Base-by-base conservation (phyloP, 2,797 vertebrate genomes). In the Lepilemur septentrionalis region DNA sequence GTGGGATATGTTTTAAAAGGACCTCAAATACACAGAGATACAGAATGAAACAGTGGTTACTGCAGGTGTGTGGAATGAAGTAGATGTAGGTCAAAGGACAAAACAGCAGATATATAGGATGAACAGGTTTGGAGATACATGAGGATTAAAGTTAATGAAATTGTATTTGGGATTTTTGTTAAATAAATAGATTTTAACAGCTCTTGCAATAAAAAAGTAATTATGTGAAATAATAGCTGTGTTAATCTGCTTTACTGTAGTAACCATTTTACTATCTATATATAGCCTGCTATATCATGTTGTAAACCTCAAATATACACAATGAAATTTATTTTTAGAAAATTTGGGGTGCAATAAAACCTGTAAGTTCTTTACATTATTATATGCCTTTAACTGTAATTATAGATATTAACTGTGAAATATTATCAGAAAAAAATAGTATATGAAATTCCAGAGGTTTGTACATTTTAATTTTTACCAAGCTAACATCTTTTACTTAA, bases 401-500 rank as follows among this genome's bases (percentile, higher is more conserved):
- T 81, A 5, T 69, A 91, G n/a, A 9, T 92, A 22, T 92, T 81
- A 85, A 67, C 30, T 93, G 11, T 89, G 75, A 85, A 90, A 90
- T 57, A 18, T 63, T 81, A 22, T 59, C 7, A 55, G 38, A 48
- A 81, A 85, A 85, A 83, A 84, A 46, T 23, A 59, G 28, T 41
- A 12, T 92, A 38, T 35, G 32, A 67, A 43, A 83, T 79, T 85
- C 43, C 28, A 79, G 78, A 86, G 43, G 8, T 78, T 89, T 93
- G 12, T 65, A 8, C 82, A 15, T 89, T 92, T 91, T 35, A 35
- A 11, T 80, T 94, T 95, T 72, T 92, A 73, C 11, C 48, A 13
- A 84, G 25, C n/a, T 65, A 67, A 75, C 8, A 17, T 81, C 9
- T 90, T 95, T 87, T 63, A n/a, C 61, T 96, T 43, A 94, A 84